Evolutionary conservation across 30 jellyfish, hydroid and myxozoan genomes (phyloP), one percentile per base, ranked within the genome.

Genomic region (Catostylus mosaicus): DNA sequence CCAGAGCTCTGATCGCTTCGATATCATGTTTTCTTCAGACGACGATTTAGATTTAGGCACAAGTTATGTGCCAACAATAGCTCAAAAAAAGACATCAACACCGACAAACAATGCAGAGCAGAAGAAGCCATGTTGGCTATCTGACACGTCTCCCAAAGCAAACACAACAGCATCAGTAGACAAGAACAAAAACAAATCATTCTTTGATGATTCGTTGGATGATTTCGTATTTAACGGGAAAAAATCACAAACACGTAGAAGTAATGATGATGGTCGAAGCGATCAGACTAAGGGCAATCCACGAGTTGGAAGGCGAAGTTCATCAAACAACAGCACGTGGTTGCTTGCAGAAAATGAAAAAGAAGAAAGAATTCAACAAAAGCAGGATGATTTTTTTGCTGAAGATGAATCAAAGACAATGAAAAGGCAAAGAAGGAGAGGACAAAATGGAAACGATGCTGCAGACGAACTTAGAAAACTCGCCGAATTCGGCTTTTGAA

Each of bases 401-500:
- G 64, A 35, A 24, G 80, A 30, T 6, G 26, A 59, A 59, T 18
- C 20, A 3, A 27, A n/a, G 38, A 59, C 26, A 68, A 68, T 36
- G 20, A 36, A 32, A 33, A 40, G 18, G 37, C 32, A 43, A 37
- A 68, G 80, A 68, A 68, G 37, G 29, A 68, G 80, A 46, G 80
- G 64, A 33, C 80, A 68, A 38, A 68, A 36, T 23, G 26, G 54
- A 5, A 36, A 34, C 1, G 80, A 68, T 68, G 80, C 80, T 1
- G 80, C 80, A 8, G 62, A 6, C 26, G 80, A 68, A 40, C 59
- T 68, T 23, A 68, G 37, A 35, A 68, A n/a, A 68, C 64, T 68
- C 0, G 64, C 26, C 27, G 64, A 27, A 37, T 26, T 8, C 23
- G 24, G 24, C 24, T 62, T 30, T 4, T 62, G 24, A 31, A 6